Conservation (phyloP, 2,797 vertebrate species). For the Sardinella longiceps region DNA sequence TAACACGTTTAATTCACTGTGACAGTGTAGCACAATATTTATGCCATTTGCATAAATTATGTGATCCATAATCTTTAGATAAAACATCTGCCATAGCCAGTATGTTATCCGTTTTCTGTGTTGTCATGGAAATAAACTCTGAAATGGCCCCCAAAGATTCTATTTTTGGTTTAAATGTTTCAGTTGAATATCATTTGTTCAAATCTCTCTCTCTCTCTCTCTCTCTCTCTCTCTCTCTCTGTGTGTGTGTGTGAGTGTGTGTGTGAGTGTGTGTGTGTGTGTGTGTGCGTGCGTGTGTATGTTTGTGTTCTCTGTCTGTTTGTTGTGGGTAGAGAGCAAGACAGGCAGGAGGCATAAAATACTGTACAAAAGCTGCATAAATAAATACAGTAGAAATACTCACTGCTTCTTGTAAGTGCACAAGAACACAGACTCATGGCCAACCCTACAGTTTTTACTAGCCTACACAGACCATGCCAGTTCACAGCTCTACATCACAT, state of each 20-base stretch:
- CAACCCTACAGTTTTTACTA: neutral
- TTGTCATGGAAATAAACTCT: slow-evolving; percentile 77
- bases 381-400: neutral
- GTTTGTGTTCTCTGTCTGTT: neutral
- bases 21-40: slow-evolving; percentile 64
- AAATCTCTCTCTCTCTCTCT: neutral
- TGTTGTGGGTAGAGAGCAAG: neutral
- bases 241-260: neutral
- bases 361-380: neutral
- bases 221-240: neutral
- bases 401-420: neutral
- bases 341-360: neutral
- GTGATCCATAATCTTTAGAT: slow-evolving; percentile 58
- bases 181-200: slow-evolving; percentile 2
- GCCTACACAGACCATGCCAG: no score
- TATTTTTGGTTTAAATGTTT: slow-evolving; percentile 48
- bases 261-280: neutral
- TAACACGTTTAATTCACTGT: slow-evolving; percentile 52
- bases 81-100: slow-evolving; percentile 61
- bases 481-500: neutral
- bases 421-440: no score
- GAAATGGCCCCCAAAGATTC: slow-evolving; percentile 68
- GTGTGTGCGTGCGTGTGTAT: neutral
- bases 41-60: slow-evolving; percentile 60
- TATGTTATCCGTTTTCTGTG: slow-evolving; percentile 72